Conservation (phyloP, 2,888 invertebrate genomes). For the Agrochola macilenta region DNA sequence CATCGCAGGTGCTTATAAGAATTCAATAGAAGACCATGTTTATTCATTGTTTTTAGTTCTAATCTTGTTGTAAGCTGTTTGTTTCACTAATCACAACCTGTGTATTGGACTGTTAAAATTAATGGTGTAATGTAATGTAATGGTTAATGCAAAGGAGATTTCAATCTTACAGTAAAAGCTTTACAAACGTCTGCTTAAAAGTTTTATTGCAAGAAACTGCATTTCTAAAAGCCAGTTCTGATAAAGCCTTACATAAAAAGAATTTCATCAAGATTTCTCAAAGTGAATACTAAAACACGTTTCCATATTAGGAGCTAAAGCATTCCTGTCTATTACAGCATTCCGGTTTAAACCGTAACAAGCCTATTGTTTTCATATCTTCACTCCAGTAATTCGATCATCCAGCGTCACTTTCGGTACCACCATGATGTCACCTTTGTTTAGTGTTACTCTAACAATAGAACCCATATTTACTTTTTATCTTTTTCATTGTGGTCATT, state of each 20-base stretch:
- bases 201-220: conserved; percentile 21
- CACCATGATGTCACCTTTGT: conserved; percentile 81
- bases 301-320: conserved; percentile 53
- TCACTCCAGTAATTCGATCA: conserved; percentile 75
- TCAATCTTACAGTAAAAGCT: neutral
- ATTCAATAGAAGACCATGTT: conserved; percentile 29
- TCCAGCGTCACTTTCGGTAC: conserved; percentile 72
- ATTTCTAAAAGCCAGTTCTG: conserved; percentile 45
- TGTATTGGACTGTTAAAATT: neutral
- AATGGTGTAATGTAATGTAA: too few relatives aligned
- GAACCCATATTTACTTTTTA: conserved; percentile 78
- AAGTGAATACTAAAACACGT: conserved; percentile 54
- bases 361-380: conserved; percentile 69
- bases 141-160: neutral
- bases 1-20: conserved; percentile 57
- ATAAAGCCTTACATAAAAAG: conserved; percentile 45
- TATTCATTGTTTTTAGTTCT: conserved; percentile 32
- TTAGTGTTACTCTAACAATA: conserved; percentile 74
- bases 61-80: conserved; percentile 37
- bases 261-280: conserved; percentile 51
- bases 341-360: conserved; percentile 53
- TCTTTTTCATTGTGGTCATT: conserved; percentile 69
- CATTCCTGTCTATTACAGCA: conserved; percentile 65
- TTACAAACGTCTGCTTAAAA: conserved; percentile 29
- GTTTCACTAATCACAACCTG: conserved; percentile 32